These are phyloP conservation scores for Drosophila neonasuta DNA, from an alignment of 2,888 invertebrate genomes.

Conservation along the genomic window DNA sequence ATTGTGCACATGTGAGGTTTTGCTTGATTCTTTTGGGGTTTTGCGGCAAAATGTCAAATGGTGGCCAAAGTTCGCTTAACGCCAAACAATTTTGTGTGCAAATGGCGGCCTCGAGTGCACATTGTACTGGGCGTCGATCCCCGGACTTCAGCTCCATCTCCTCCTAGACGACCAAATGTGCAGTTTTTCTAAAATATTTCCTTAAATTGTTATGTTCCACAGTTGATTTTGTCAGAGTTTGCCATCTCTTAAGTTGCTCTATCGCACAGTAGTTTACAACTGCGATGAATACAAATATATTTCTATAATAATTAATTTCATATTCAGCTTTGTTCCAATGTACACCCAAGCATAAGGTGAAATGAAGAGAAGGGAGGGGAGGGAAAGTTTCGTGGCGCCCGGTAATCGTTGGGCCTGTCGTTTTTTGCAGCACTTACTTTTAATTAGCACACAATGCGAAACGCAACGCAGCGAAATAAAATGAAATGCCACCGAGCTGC, in stretches of 20 bases:
- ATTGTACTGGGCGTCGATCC: background rate
- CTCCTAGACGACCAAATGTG: conserved; percentile 50
- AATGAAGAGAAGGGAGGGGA: background rate
- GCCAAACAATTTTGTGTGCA: conserved; percentile 64
- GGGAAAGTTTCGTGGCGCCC: conserved; percentile 51
- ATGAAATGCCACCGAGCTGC: conserved; percentile 67
- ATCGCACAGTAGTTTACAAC: no score
- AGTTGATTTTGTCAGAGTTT: conserved; percentile 50
- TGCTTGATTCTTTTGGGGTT: conserved; percentile 52
- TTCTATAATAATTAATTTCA: conserved; percentile 5
- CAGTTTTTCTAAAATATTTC: conserved; percentile 51
- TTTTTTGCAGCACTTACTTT: conserved; percentile 67
- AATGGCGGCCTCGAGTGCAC: conserved; percentile 61
- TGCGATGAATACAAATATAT: background rate
- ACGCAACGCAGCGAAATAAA: conserved; percentile 52
- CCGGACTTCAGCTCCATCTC: background rate
- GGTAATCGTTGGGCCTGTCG: conserved; percentile 48
- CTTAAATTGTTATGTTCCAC: conserved; percentile 46
- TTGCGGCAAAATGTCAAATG: conserved; percentile 77
- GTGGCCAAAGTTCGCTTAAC: conserved; percentile 70
- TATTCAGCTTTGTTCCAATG: conserved; percentile 14
- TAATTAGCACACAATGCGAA: conserved; percentile 72
- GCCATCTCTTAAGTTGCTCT: conserved; percentile 22
- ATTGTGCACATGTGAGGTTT: background rate
- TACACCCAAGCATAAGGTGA: background rate